Percentiles rank a stretch among this genome's conserved stretches.
Conservation (phyloP, 2,113 vertebrate genomes). For the Dolichallabes microphthalmus region DNA sequence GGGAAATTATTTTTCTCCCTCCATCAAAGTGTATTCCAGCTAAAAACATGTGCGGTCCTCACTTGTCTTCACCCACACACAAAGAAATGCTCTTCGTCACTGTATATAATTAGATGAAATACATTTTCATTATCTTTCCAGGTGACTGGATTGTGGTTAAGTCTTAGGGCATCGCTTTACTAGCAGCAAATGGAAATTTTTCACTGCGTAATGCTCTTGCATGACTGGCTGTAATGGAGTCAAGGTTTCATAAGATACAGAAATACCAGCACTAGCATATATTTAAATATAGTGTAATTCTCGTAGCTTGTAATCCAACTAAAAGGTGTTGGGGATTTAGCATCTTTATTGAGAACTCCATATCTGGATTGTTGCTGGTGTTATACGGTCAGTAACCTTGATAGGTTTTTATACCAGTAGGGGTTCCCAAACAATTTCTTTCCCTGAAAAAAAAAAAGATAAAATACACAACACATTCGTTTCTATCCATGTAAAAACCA, state of each 20-base stretch:
- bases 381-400: background rate
- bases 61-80: background rate
- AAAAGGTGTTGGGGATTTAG: too few relatives aligned
- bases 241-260: constrained; percentile 3
- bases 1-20: background rate
- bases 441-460: background rate
- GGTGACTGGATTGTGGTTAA: background rate
- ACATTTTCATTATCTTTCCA: background rate
- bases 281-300: background rate
- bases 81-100: background rate
- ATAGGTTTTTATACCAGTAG: too few relatives aligned
- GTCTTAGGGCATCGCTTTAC: background rate
- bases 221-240: background rate
- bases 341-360: background rate
- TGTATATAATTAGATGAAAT: background rate
- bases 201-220: background rate
- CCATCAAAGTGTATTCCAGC: background rate
- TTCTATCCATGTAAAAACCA: background rate
- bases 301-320: background rate
- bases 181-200: background rate
- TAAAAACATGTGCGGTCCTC: background rate
- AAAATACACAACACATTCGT: background rate
- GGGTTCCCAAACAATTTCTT: background rate
- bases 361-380: background rate
- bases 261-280: background rate